Evolutionary conservation across 2,888 invertebrate genomes (phyloP).

Genomic region (Philereme vetulata): DNA sequence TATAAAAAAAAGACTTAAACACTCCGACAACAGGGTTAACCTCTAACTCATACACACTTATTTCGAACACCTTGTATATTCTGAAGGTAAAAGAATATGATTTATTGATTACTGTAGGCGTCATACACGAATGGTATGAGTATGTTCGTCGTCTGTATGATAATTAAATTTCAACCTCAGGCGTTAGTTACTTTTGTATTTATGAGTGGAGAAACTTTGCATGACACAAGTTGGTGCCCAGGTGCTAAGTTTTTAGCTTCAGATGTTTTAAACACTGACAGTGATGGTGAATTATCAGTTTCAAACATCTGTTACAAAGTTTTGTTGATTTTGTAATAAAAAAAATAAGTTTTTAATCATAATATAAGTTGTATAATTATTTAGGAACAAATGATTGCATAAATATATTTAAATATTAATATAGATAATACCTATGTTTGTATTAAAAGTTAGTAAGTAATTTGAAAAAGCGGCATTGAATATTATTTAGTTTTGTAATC

Average conservation of each 20-base stretch:
- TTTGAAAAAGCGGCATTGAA: not conserved
- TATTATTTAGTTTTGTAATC: not conserved
- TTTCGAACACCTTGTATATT: constrained; percentile 15
- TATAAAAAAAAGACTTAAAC: no score
- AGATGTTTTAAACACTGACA: constrained; percentile 64
- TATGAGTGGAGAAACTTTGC: constrained; percentile 67
- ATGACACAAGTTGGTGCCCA: constrained; percentile 66
- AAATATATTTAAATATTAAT: no score
- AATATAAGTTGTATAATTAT: no score
- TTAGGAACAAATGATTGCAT: no score
- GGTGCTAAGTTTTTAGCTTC: constrained; percentile 61
- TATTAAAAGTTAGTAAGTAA: no score
- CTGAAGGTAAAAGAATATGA: constrained; percentile 53
- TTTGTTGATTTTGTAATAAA: constrained; percentile 2
- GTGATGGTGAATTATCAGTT: constrained; percentile 29
- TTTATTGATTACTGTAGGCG: constrained; percentile 74
- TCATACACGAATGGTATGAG: constrained; percentile 48
- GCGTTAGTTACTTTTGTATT: constrained; percentile 71
- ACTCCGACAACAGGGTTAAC: no score
- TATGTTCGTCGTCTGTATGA: constrained; percentile 71
- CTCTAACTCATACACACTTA: no score
- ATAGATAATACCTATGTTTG: no score
- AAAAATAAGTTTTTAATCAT: no score
- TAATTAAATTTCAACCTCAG: constrained; percentile 80
- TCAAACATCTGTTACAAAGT: constrained; percentile 10